Conservation (phyloP, 2,797 vertebrate genomes). For the Tiaroga cobitis region DNA sequence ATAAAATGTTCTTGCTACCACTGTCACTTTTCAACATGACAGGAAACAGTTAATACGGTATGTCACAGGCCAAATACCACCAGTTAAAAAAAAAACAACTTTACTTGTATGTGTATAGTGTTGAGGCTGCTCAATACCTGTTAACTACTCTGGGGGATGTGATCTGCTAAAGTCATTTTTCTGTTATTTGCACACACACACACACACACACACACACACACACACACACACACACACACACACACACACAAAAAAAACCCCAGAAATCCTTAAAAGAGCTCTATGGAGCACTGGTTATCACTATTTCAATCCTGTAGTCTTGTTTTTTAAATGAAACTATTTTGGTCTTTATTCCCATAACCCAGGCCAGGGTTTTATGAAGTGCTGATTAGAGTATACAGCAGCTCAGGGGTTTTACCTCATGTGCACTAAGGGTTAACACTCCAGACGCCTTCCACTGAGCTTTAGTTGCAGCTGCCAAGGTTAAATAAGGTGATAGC, state of each 20-base stretch:
- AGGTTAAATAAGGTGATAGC: conserved; percentile 68
- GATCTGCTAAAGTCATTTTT: conserved; percentile 27
- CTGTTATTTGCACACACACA: conserved; percentile 7
- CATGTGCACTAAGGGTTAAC: conserved; percentile 55
- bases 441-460: conserved; percentile 46
- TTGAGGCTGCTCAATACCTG: background rate
- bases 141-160: conserved; percentile 8
- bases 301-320: background rate
- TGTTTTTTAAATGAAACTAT: conserved; percentile 20
- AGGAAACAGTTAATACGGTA: conserved; percentile 71
- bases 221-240: too few species aligned
- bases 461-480: conserved; percentile 58
- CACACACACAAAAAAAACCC: conserved; percentile 4
- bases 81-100: conserved; percentile 66
- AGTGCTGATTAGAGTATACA: conserved; percentile 51
- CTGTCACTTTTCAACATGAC: conserved; percentile 69
- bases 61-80: conserved; percentile 67
- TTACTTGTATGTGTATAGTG: conserved; percentile 53
- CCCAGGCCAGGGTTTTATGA: conserved; percentile 57
- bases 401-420: conserved; percentile 51
- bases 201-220: too few species aligned
- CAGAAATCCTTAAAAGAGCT: background rate
- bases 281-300: conserved; percentile 3
- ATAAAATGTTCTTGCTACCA: conserved; percentile 58
- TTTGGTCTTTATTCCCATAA: conserved; percentile 23